Percentiles rank a stretch among this genome's conserved stretches.
Conservation (phyloP, 2,113 vertebrate species). For the Zapus hudsonius region DNA sequence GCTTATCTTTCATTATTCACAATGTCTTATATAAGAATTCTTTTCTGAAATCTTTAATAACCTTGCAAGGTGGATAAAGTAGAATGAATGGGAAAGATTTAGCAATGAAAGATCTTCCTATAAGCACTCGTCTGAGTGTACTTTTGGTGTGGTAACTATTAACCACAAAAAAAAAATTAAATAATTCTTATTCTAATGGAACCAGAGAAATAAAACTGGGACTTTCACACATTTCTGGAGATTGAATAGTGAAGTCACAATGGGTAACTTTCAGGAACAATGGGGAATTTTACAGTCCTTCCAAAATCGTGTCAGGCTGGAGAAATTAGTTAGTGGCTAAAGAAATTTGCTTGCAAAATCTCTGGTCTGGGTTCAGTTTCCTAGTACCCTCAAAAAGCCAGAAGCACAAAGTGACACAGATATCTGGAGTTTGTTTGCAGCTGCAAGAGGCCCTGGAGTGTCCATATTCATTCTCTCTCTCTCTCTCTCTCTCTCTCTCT, state of each 20-base stretch:
- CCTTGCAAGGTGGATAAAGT: neutral
- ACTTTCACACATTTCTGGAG: neutral
- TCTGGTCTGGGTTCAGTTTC: too few relatives aligned
- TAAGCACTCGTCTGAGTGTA: neutral
- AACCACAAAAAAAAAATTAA: neutral
- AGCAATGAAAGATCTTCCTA: neutral
- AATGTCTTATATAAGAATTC: neutral
- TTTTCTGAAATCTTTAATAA: neutral
- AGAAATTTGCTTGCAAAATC: too few relatives aligned
- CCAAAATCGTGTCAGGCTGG: too few relatives aligned
- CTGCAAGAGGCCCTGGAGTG: too few relatives aligned
- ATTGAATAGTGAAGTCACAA: neutral
- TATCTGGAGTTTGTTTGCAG: too few relatives aligned
- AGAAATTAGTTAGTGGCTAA: too few relatives aligned
- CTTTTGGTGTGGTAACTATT: neutral
- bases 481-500: too few relatives aligned
- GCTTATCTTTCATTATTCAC: neutral
- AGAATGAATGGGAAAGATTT: neutral
- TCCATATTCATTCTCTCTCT: too few relatives aligned
- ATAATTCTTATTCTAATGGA: neutral
- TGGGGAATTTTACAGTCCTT: too few relatives aligned
- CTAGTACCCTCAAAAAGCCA: too few relatives aligned
- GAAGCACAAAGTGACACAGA: too few relatives aligned
- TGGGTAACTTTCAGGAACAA: neutral
- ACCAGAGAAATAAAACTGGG: neutral